Evolutionary conservation across 1,140 invertebrate species (phyloP).

Genomic region (Drosophila watanabei): DNA sequence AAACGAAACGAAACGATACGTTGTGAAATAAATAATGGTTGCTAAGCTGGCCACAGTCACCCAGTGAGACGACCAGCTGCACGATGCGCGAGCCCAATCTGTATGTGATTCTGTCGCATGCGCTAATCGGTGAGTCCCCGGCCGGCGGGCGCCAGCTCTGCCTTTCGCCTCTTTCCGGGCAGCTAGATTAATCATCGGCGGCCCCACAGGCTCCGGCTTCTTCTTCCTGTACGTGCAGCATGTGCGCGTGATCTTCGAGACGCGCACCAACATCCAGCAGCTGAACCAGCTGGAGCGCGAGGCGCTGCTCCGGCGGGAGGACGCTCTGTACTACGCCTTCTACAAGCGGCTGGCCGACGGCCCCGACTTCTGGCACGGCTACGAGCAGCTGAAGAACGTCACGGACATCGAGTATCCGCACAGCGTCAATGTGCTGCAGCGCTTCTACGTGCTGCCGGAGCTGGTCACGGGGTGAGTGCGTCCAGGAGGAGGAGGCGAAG

Average conservation of each 20-base stretch:
- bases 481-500: too few relatives aligned
- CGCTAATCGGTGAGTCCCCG: slow-evolving; percentile 72
- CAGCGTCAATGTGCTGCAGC: slow-evolving; percentile 77
- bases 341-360: slow-evolving; percentile 82
- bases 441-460: slow-evolving; percentile 82
- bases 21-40: slow-evolving; percentile 60
- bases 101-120: slow-evolving; percentile 74
- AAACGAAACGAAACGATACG: neutral
- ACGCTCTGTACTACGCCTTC: slow-evolving; percentile 83
- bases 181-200: neutral
- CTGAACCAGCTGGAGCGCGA: slow-evolving; percentile 77
- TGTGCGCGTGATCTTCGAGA: slow-evolving; percentile 79
- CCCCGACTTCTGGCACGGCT: slow-evolving; percentile 72
- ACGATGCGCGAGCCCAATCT: slow-evolving; percentile 77
- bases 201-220: slow-evolving; percentile 75
- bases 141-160: slow-evolving; percentile 9
- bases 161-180: neutral
- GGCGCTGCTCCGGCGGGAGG: slow-evolving; percentile 71
- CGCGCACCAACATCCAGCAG: slow-evolving; percentile 76
- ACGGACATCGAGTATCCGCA: slow-evolving; percentile 83
- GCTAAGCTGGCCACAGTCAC: slow-evolving; percentile 5
- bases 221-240: slow-evolving; percentile 83
- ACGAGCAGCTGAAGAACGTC: slow-evolving; percentile 71
- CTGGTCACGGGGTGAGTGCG: slow-evolving; percentile 72
- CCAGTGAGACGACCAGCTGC: slow-evolving; percentile 43